Base-by-base conservation (phyloP, 2,113 vertebrate species). In the Numida meleagris region DNA sequence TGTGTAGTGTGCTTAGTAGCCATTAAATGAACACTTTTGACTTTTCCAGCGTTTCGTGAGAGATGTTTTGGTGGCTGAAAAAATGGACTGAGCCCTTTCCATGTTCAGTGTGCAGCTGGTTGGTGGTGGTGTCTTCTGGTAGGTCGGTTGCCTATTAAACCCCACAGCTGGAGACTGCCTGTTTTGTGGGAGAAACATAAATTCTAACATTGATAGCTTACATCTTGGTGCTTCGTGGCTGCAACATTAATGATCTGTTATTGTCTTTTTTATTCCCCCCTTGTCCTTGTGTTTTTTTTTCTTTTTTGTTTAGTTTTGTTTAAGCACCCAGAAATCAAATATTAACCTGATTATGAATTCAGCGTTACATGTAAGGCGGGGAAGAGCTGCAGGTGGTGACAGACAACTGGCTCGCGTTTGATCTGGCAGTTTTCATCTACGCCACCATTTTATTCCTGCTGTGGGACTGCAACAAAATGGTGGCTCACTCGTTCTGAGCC, bases 391-490 rank as follows among this genome's bases (percentile, higher is more conserved):
- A 97, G 92, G 94, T 93, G 93, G 86, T 95, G 89, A 94, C 80
- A 91, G 96, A 74, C 67, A 92, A 93, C 53, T 43, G 61, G 96
- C 83, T 93, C 89, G 88, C 43, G 62, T 95, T 96, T 94, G 84
- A 96, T 95, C 90, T 96, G 94, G 93, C 97, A 91, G 94, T 96
- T 97, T 97, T 97, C 91, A 88, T 97, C 92, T 95, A 7, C 82
- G 86, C 96, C 96, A 96, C 96, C 96, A 96, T 97, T 93, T 97
- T 89, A 92, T 66, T 91, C 86, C 91, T 95, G 93, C 73, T 70
- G 93, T 93, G 89, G 83, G 86, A 94, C 72, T 91, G 91, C 95
- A 88, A 93, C 92, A 97, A 98, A 98, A 97, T 97, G 97, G 97
- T 90, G 86, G 87, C 36, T 94, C 21, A 24, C 78, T 87, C 72